Evolutionary conservation across 2,888 invertebrate species (phyloP).

Genomic region (Didymodactylos carnosus): DNA sequence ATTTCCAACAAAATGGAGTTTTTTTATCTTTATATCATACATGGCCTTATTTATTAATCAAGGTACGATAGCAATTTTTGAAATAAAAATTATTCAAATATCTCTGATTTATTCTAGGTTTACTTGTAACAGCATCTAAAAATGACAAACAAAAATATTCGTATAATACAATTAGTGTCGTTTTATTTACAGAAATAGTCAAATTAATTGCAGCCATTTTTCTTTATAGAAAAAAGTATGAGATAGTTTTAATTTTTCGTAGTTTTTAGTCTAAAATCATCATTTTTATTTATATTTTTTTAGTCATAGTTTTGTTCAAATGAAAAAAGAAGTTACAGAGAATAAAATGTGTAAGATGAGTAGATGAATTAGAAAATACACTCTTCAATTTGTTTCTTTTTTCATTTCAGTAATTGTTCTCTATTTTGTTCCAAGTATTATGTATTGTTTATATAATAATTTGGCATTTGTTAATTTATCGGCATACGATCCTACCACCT

Average conservation of each 20-base stretch:
- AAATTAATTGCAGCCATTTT: constrained; percentile 54
- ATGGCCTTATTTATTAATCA: constrained; percentile 73
- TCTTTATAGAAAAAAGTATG: constrained; percentile 41
- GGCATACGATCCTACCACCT: constrained; percentile 78
- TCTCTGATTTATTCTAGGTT: constrained; percentile 44
- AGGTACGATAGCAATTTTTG: constrained; percentile 43
- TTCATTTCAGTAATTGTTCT: constrained; percentile 40
- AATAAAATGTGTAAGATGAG: not conserved
- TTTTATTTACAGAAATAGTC: constrained; percentile 63
- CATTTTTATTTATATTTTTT: constrained; percentile 33
- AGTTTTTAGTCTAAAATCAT: not conserved
- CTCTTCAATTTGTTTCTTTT: not conserved
- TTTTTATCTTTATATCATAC: constrained; percentile 36
- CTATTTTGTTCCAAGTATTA: constrained; percentile 69
- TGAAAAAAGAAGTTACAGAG: constrained; percentile 40
- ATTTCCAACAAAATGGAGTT: constrained; percentile 7
- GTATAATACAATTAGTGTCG: constrained; percentile 63
- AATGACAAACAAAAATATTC: constrained; percentile 52
- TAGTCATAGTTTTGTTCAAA: constrained; percentile 43
- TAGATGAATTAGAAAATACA: not conserved
- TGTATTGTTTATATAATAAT: constrained; percentile 85
- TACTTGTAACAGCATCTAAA: constrained; percentile 73
- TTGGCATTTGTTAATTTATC: constrained; percentile 71
- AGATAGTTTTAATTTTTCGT: not conserved
- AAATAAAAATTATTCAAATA: not conserved